phyloP scores from a whole-genome alignment of 1,140 invertebrate genomes.

The Drosophila kanapiae region DNA sequence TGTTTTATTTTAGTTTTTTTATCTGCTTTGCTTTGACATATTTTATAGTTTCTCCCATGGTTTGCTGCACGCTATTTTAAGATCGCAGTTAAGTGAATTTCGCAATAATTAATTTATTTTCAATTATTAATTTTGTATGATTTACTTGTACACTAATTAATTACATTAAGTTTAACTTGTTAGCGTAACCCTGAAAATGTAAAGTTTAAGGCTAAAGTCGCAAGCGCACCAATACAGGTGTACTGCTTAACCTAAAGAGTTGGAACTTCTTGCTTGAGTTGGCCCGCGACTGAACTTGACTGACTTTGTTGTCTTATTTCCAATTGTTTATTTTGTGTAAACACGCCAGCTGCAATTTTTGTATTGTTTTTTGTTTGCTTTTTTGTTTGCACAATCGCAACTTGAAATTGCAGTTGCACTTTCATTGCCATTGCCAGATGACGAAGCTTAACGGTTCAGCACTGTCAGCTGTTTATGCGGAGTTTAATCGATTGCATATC shows the following conservation, averaged over 20 bases:
- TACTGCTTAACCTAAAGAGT: slow-evolving; percentile 29
- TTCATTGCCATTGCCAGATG: slow-evolving; percentile 56
- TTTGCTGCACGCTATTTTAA: slow-evolving; percentile 62
- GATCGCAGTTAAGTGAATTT: slow-evolving; percentile 30
- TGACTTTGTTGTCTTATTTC: slow-evolving; percentile 20
- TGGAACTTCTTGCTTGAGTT: slow-evolving; percentile 38
- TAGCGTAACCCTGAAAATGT: slow-evolving; percentile 28
- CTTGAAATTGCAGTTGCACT: slow-evolving; percentile 40
- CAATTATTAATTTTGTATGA: slow-evolving; percentile 45
- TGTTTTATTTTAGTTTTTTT: slow-evolving; percentile 36
- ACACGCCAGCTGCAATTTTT: slow-evolving; percentile 31
- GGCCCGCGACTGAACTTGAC: slow-evolving; percentile 31
- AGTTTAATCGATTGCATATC: slow-evolving; percentile 40
- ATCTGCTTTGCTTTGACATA: slow-evolving; percentile 46
- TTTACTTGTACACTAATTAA: slow-evolving; percentile 18
- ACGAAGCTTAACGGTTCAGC: slow-evolving; percentile 48
- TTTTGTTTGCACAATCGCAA: slow-evolving; percentile 18
- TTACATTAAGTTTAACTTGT: slow-evolving; percentile 17
- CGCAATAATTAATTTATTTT: slow-evolving; percentile 43
- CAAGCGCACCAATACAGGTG: slow-evolving; percentile 9
- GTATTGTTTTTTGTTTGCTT: not conserved
- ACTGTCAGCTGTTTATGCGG: slow-evolving; percentile 37
- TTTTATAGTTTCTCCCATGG: slow-evolving; percentile 56
- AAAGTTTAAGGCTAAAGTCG: slow-evolving; percentile 40
- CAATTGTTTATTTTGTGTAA: slow-evolving; percentile 55